phyloP scores from a whole-genome alignment of 2,113 vertebrate genomes.

The Carassius carassius region DNA sequence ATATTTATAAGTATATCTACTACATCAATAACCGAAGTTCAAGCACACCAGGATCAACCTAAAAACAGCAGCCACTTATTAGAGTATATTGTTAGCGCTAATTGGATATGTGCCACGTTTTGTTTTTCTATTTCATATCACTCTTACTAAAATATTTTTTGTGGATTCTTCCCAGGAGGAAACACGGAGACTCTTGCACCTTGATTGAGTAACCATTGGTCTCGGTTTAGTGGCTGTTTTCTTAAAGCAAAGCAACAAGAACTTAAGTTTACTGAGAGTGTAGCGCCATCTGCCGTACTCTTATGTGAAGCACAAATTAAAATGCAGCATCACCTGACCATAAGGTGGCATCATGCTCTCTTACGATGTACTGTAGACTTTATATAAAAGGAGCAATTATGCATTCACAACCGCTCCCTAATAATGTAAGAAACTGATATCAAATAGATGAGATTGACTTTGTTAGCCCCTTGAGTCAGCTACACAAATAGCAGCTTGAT shows the following conservation, averaged over 20 bases:
- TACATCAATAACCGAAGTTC: constrained; percentile 5
- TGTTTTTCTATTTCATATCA: constrained; percentile 35
- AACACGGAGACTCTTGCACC: background rate
- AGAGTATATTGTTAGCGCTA: constrained; percentile 4
- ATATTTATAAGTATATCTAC: constrained; percentile 45
- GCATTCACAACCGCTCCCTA: background rate
- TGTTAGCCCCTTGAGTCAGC: background rate
- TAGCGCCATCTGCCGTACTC: constrained; percentile 52
- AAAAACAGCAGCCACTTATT: constrained; percentile 37
- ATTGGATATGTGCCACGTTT: constrained; percentile 27
- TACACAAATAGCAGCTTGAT: background rate
- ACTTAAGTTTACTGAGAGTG: background rate
- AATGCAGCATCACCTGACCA: background rate
- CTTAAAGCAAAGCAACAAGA: background rate
- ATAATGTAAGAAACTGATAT: background rate
- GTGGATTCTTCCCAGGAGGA: constrained; percentile 22
- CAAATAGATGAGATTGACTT: background rate
- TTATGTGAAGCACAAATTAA: background rate
- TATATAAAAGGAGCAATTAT: background rate
- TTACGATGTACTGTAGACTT: background rate
- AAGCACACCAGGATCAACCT: constrained; percentile 37
- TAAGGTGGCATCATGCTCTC: background rate
- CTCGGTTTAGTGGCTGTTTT: background rate
- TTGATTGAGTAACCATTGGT: background rate
- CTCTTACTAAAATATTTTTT: constrained; percentile 12